Evolutionary conservation across 2,888 invertebrate species (phyloP).

Genomic region (Platycheirus rosarum): DNA sequence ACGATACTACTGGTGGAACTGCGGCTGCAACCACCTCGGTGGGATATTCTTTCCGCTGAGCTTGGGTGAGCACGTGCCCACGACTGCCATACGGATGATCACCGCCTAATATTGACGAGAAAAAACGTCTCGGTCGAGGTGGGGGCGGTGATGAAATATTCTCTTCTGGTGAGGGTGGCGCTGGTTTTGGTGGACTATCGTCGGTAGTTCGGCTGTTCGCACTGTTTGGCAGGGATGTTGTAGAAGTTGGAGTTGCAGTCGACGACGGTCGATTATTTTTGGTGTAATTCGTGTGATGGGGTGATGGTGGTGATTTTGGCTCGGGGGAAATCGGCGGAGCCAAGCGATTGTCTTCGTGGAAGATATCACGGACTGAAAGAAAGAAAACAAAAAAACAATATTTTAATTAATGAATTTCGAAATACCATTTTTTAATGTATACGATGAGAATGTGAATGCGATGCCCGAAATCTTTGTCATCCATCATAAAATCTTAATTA

Average conservation of each 20-base stretch:
- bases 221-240: constrained; percentile 45
- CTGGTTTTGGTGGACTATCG: constrained; percentile 45
- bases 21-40: constrained; percentile 76
- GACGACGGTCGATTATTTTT: constrained; percentile 62
- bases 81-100: constrained; percentile 92
- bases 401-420: neutral
- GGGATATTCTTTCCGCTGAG: constrained; percentile 91
- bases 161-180: constrained; percentile 33
- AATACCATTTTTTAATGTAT: too few relatives aligned
- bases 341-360: constrained; percentile 81
- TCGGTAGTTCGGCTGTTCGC: constrained; percentile 53
- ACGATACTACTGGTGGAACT: constrained; percentile 33
- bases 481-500: too few relatives aligned
- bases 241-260: constrained; percentile 12
- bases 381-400: constrained; percentile 75
- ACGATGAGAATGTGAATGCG: too few relatives aligned
- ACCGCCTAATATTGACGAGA: constrained; percentile 91
- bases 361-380: constrained; percentile 84
- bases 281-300: constrained; percentile 61
- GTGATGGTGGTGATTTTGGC: constrained; percentile 59
- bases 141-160: constrained; percentile 45
- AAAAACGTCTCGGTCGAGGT: constrained; percentile 86
- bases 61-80: constrained; percentile 90
- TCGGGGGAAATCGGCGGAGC: constrained; percentile 75
- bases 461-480: too few relatives aligned